phyloP scores from a whole-genome alignment of 2,888 invertebrate species.

The Busseola fusca region DNA sequence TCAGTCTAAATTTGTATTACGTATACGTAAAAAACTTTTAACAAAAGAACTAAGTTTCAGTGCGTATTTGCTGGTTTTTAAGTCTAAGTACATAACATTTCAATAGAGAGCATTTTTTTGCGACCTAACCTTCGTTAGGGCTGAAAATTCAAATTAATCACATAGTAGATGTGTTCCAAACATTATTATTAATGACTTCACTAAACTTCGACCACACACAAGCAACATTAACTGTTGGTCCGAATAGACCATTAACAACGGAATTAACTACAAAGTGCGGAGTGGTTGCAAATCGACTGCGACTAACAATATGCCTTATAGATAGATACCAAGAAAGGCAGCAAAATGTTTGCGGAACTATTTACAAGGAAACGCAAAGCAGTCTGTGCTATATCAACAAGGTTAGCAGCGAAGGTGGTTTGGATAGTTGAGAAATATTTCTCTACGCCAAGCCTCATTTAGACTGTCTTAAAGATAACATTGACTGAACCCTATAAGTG shows the following conservation, averaged over 20 bases:
- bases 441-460: constrained; percentile 70
- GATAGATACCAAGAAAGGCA: constrained; percentile 71
- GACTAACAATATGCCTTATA: constrained; percentile 64
- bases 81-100: constrained; percentile 34
- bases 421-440: constrained; percentile 80
- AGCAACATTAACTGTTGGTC: constrained; percentile 58
- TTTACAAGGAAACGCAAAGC: constrained; percentile 80
- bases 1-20: constrained; percentile 37
- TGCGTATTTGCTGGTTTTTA: constrained; percentile 30
- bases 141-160: constrained; percentile 42
- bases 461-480: constrained; percentile 49
- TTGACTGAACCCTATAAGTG: constrained; percentile 50
- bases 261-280: constrained; percentile 64
- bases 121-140: constrained; percentile 14
- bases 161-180: constrained; percentile 49
- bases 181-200: constrained; percentile 63
- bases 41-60: constrained; percentile 39
- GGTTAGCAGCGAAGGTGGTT: constrained; percentile 82
- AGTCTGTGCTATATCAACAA: constrained; percentile 73
- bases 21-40: constrained; percentile 34
- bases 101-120: constrained; percentile 33
- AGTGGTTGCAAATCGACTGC: constrained; percentile 64
- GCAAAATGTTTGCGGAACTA: constrained; percentile 77
- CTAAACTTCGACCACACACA: constrained; percentile 69
- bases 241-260: constrained; percentile 65